These are phyloP conservation scores for Hipparchia sbordonii DNA, from an alignment of 2,888 invertebrate species.

Conservation along the genomic window DNA sequence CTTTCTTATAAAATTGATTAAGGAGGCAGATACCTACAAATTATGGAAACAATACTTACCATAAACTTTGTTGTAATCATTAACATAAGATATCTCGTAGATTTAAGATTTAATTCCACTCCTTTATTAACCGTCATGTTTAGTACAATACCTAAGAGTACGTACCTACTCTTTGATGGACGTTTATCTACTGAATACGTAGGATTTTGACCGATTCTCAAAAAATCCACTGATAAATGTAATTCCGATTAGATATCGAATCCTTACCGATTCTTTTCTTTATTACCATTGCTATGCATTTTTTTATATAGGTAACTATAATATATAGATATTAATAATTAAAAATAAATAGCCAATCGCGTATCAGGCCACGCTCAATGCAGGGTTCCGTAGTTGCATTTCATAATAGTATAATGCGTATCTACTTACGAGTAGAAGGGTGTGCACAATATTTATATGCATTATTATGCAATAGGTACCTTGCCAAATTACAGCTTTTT, in stretches of 20 bases:
- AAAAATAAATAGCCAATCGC: no score
- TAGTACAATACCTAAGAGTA: background rate
- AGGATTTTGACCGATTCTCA: background rate
- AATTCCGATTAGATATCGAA: constrained; percentile 5
- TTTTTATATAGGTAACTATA: no score
- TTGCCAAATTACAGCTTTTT: no score
- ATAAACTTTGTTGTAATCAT: constrained; percentile 75
- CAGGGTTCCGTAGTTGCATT: no score
- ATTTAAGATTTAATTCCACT: constrained; percentile 74
- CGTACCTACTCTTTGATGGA: background rate
- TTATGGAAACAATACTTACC: constrained; percentile 56
- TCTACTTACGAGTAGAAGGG: no score
- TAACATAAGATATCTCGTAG: constrained; percentile 70
- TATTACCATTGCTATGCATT: background rate
- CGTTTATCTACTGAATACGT: background rate
- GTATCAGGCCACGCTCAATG: no score
- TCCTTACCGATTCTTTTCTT: background rate
- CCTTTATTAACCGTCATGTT: background rate
- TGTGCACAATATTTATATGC: no score
- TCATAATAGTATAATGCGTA: no score
- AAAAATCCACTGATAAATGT: background rate
- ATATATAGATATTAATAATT: no score
- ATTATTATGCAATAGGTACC: no score
- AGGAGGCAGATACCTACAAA: no score
- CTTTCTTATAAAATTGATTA: no score